Percentiles rank a stretch among this genome's conserved stretches.
Evolutionary conservation across 2,113 vertebrate genomes (phyloP).

Genomic region (Lasiurus borealis): DNA sequence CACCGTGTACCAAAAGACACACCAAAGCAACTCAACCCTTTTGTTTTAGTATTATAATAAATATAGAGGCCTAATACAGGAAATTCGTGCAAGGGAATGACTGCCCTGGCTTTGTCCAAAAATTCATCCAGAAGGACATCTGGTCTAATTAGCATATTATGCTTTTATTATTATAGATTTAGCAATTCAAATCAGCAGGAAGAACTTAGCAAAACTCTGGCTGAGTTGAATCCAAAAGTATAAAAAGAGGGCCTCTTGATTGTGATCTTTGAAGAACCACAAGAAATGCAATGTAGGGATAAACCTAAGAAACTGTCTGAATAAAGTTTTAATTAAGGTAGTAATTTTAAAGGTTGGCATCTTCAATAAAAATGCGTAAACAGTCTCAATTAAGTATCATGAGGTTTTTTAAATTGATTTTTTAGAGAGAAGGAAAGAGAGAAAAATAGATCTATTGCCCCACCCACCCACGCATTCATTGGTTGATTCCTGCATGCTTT

Average conservation of each 20-base stretch:
- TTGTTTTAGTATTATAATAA: constrained; percentile 17
- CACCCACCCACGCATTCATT: neutral
- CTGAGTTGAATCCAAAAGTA: neutral
- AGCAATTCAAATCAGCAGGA: neutral
- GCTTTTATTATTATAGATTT: neutral
- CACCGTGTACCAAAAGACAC: neutral
- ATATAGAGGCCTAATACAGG: neutral
- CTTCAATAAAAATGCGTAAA: constrained; percentile 52
- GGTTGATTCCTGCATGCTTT: neutral
- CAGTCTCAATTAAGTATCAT: constrained; percentile 35
- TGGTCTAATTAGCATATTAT: too few relatives aligned
- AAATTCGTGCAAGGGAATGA: too few relatives aligned
- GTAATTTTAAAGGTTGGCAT: constrained; percentile 49
- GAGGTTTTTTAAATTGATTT: neutral
- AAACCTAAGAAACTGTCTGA: constrained; percentile 29
- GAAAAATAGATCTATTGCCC: neutral
- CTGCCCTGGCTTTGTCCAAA: too few relatives aligned
- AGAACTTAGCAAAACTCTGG: neutral
- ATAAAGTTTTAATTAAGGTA: constrained; percentile 61
- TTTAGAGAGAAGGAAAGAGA: neutral
- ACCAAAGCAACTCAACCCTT: neutral
- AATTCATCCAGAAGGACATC: too few relatives aligned
- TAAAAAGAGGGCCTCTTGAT: neutral
- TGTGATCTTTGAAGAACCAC: constrained; percentile 21
- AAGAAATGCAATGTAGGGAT: neutral